These are phyloP conservation scores for Prietella phreatophila DNA, from an alignment of 2,113 vertebrate species.

Conservation along the genomic window DNA sequence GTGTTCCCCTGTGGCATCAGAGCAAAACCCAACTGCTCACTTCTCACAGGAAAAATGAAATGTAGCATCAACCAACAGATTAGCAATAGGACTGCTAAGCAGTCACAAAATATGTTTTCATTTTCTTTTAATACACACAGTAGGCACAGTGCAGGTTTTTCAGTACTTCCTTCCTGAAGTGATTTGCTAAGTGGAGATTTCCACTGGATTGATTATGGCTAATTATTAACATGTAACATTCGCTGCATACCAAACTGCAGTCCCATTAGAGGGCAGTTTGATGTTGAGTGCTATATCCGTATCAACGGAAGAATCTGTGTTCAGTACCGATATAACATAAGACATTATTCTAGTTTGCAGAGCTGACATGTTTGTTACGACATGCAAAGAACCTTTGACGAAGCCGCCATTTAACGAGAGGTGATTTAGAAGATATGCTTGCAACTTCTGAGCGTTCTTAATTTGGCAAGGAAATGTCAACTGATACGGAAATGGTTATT, in stretches of 20 bases:
- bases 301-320: neutral
- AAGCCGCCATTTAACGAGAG: neutral
- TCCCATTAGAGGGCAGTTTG: neutral
- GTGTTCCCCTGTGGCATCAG: too few species aligned
- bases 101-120: neutral
- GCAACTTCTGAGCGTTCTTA: neutral
- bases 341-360: neutral
- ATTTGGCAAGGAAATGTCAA: conserved; percentile 12
- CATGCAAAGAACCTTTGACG: neutral
- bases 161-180: neutral
- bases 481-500: neutral
- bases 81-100: too few species aligned
- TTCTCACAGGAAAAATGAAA: too few species aligned
- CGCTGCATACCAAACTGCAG: neutral
- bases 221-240: neutral
- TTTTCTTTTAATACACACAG: neutral
- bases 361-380: neutral
- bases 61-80: too few species aligned
- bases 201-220: neutral
- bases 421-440: neutral
- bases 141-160: neutral
- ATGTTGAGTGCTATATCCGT: neutral
- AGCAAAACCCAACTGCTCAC: too few species aligned
- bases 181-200: neutral
- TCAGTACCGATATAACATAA: neutral